Percentiles rank a stretch among this genome's conserved stretches.
These are phyloP conservation scores for Neotoxoptera formosana DNA, from an alignment of 1,140 invertebrate genomes.

Conservation along the genomic window DNA sequence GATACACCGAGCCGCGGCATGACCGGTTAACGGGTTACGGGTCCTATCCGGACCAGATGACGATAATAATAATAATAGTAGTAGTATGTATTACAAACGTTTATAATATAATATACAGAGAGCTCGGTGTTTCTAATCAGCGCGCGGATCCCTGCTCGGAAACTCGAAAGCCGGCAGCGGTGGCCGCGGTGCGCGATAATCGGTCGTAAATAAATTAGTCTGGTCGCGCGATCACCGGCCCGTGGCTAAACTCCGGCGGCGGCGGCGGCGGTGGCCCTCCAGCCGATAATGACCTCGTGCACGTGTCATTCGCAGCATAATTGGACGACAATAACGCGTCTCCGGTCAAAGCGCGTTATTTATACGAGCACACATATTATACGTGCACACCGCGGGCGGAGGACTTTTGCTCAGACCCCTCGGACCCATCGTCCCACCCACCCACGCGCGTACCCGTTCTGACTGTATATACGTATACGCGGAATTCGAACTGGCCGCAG, in stretches of 20 bases:
- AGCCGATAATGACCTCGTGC: constrained; percentile 45
- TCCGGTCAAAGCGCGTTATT: background rate
- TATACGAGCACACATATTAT: background rate
- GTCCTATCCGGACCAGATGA: background rate
- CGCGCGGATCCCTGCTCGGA: background rate
- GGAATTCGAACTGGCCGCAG: background rate
- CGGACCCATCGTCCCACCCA: background rate
- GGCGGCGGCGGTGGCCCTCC: too few relatives aligned
- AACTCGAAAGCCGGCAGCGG: background rate
- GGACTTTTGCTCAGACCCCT: background rate
- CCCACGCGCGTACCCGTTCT: background rate
- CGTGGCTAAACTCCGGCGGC: background rate
- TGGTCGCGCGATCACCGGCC: constrained; percentile 4
- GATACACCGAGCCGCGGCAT: background rate
- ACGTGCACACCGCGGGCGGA: background rate
- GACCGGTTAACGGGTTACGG: background rate
- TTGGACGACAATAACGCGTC: constrained; percentile 31
- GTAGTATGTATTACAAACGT: background rate
- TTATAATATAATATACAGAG: background rate
- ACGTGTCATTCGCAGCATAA: constrained; percentile 50
- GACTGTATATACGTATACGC: background rate
- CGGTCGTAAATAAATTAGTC: constrained; percentile 55
- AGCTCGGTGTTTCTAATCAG: background rate
- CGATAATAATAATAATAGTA: too few relatives aligned
- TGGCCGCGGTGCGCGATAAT: background rate